Conservation (phyloP, 2,888 invertebrate species). For the Poecilus cupreus region DNA sequence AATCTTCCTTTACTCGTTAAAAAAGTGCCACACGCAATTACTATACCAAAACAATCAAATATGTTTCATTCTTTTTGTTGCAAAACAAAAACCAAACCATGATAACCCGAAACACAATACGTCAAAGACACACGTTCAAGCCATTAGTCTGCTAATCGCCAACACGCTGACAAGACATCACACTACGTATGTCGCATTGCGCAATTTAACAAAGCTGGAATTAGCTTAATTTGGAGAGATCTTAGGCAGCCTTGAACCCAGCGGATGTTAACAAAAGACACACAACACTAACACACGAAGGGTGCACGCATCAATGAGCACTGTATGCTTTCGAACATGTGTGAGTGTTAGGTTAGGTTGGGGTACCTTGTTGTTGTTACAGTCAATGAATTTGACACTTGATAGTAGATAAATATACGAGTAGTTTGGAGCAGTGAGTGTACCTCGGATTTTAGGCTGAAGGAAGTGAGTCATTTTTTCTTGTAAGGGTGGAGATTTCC, state of each 20-base stretch:
- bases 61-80: background rate
- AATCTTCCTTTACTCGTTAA: too few species aligned
- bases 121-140: background rate
- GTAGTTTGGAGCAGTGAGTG: too few species aligned
- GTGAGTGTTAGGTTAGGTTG: background rate
- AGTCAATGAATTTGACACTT: background rate
- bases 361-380: background rate
- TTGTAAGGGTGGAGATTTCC: background rate
- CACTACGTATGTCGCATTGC: constrained; percentile 1
- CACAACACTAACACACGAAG: constrained; percentile 23
- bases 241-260: constrained; percentile 38
- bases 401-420: too few species aligned
- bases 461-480: background rate
- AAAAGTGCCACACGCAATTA: too few species aligned
- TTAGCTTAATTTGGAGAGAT: constrained; percentile 26
- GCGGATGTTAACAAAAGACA: constrained; percentile 35
- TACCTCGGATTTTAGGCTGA: background rate
- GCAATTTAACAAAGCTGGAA: constrained; percentile 26
- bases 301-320: constrained; percentile 14
- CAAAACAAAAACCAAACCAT: too few species aligned
- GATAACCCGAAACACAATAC: constrained; percentile 21
- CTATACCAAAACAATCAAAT: background rate
- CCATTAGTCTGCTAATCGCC: constrained; percentile 4
- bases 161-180: background rate
- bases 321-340: background rate